These are phyloP conservation scores for Cancer borealis DNA, from an alignment of 2,888 invertebrate genomes.

Conservation along the genomic window DNA sequence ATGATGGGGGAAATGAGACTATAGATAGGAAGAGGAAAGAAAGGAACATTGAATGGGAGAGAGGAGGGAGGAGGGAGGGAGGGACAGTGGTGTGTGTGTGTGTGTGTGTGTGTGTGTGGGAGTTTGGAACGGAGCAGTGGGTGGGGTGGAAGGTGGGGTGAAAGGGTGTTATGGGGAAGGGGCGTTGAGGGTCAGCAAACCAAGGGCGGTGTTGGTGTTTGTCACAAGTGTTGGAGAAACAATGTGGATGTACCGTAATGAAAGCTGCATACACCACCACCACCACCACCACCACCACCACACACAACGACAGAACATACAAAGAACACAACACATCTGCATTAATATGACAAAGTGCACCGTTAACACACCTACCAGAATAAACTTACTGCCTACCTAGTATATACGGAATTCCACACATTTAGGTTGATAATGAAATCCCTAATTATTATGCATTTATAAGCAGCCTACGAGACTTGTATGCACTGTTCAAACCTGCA, in stretches of 20 bases:
- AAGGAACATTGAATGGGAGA: background rate
- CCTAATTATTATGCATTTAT: too few relatives aligned
- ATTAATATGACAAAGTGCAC: background rate
- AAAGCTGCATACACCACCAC: background rate
- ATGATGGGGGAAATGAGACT: background rate
- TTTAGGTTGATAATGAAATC: background rate
- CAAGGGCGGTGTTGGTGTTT: background rate
- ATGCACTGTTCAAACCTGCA: background rate
- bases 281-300: background rate
- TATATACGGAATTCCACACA: background rate
- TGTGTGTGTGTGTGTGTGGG: background rate
- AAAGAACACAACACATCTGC: background rate
- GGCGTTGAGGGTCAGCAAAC: background rate
- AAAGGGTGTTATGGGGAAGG: background rate
- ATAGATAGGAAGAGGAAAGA: background rate
- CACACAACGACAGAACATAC: background rate
- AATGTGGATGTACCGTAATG: background rate
- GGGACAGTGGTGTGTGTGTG: background rate
- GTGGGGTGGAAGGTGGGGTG: background rate
- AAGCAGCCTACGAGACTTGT: background rate
- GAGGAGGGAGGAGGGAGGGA: background rate
- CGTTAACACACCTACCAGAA: conserved; percentile 20
- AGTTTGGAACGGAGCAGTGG: background rate
- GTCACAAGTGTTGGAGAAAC: conserved; percentile 15
- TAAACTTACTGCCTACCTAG: background rate